phyloP scores from a whole-genome alignment of 1,140 invertebrate species.

The Anastrepha ludens region DNA sequence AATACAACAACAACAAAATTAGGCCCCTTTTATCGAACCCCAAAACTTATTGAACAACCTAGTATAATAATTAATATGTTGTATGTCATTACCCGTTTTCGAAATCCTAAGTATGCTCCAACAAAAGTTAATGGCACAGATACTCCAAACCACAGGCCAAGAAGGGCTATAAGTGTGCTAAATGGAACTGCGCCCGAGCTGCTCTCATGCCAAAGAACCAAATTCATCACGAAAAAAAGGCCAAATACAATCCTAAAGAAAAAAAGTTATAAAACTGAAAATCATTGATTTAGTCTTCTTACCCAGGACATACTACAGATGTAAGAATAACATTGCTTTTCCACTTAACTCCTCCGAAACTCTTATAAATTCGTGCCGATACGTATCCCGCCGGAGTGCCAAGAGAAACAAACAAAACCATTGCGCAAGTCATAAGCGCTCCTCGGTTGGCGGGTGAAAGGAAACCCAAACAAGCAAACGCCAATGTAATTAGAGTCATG shows the following conservation, averaged over 20 bases:
- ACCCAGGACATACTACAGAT: slow-evolving; percentile 96
- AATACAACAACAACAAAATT: too few relatives aligned
- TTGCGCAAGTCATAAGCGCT: slow-evolving; percentile 97
- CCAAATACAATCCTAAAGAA: slow-evolving; percentile 90
- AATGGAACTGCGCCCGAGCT: slow-evolving; percentile 98
- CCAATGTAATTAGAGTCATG: slow-evolving; percentile 86
- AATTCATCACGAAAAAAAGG: slow-evolving; percentile 97
- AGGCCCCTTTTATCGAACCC: too few relatives aligned
- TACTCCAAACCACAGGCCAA: slow-evolving; percentile 98
- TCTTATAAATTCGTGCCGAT: slow-evolving; percentile 97
- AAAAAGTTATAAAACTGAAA: neutral
- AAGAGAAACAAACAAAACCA: slow-evolving; percentile 95
- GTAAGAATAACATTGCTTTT: slow-evolving; percentile 98
- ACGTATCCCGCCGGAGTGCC: slow-evolving; percentile 97
- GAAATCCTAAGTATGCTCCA: slow-evolving; percentile 98
- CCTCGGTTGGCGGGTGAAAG: slow-evolving; percentile 98
- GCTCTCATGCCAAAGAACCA: slow-evolving; percentile 95
- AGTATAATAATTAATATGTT: neutral
- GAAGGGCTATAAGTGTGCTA: slow-evolving; percentile 95
- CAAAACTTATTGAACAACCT: too few relatives aligned
- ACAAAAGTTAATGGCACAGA: slow-evolving; percentile 98
- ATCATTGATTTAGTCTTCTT: slow-evolving; percentile 62
- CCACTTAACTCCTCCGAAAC: slow-evolving; percentile 98
- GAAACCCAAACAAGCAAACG: slow-evolving; percentile 98
- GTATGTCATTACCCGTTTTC: slow-evolving; percentile 86